Evolutionary conservation across 1,140 invertebrate species (phyloP), one percentile per base, ranked within the genome.

Genomic region (Brevipalpus yothersi): DNA sequence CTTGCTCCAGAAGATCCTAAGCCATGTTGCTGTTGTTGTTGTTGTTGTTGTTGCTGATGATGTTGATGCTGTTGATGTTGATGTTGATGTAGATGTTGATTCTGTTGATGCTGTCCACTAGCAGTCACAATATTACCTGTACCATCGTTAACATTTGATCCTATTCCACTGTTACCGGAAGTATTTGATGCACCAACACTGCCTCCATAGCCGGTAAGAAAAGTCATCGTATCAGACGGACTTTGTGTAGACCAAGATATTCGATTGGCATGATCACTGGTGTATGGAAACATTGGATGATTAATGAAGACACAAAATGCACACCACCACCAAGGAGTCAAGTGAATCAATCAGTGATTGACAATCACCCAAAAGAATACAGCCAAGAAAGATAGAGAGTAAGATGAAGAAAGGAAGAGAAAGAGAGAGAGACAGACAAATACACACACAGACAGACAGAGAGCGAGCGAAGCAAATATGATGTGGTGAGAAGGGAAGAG

Each of bases 61-160:
- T 57, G 56, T 2, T 13, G 19, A 40, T 60, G 59, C 3, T 23
- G 21, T 21, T 43, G 41, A 41, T 58, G 56, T 58, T 21, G 56
- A 23, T n/a, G 12, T 15, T 11, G 56, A 4, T 57, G 56, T 15
- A 41, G 56, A 3, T 13, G 19, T 12, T 17, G 13, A 31, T 31
- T 5, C 13, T 60, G 42, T n/a, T 53, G 58, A 51, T 60, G 59
- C 12, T 23, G n/a, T n/a, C n/a, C n/a, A n/a, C n/a, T n/a, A 47
- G 45, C n/a, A n/a, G 11, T 47, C 11, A 47, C n/a, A 12, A 12
- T 47, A n/a, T 47, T 47, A n/a, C 19, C 19, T 5, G 12, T 4
- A 12, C 53, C 19, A 39, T 23, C 19, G 47, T 49, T 49, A 2
- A 49, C 15, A 2, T 2, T n/a, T 49, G 19, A 19, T 49, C 19